A percentile compares a stretch with the other conserved stretches of the same genome.
Evolutionary conservation across 1,140 invertebrate species (phyloP).

Genomic region (Drosophila mauritiana): DNA sequence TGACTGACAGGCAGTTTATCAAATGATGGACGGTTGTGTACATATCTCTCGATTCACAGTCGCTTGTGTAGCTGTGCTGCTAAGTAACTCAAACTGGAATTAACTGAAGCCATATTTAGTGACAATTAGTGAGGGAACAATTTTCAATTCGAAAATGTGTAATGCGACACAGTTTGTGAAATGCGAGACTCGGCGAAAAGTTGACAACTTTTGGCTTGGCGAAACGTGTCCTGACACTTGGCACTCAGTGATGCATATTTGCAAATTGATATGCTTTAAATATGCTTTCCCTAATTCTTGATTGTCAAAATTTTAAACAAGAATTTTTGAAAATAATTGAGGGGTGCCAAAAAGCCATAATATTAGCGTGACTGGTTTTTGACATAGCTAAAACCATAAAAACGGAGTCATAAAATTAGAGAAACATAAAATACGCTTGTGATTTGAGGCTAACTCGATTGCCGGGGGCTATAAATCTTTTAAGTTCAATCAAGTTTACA

Average conservation of each 20-base stretch:
- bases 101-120: constrained; percentile 66
- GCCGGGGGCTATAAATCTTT: background rate
- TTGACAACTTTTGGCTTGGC: constrained; percentile 17
- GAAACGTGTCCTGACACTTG: constrained; percentile 35
- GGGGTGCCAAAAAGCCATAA: constrained; percentile 9
- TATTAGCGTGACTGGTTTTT: constrained; percentile 16
- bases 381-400: constrained; percentile 8
- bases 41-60: background rate
- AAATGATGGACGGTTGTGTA: constrained; percentile 42
- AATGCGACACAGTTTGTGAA: constrained; percentile 56
- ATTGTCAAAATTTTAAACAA: constrained; percentile 7
- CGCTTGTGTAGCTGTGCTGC: constrained; percentile 4
- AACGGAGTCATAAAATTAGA: constrained; percentile 15
- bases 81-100: constrained; percentile 50
- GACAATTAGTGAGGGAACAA: constrained; percentile 50
- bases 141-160: constrained; percentile 46
- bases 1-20: constrained; percentile 48
- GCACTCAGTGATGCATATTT: background rate
- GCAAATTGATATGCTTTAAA: constrained; percentile 5
- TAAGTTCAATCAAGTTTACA: background rate
- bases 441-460: background rate
- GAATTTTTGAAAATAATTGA: constrained; percentile 15
- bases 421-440: constrained; percentile 2
- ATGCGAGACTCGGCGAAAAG: constrained; percentile 37
- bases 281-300: no score